phyloP scores from a whole-genome alignment of 1,140 invertebrate genomes.

The Centruroides sculpturatus region DNA sequence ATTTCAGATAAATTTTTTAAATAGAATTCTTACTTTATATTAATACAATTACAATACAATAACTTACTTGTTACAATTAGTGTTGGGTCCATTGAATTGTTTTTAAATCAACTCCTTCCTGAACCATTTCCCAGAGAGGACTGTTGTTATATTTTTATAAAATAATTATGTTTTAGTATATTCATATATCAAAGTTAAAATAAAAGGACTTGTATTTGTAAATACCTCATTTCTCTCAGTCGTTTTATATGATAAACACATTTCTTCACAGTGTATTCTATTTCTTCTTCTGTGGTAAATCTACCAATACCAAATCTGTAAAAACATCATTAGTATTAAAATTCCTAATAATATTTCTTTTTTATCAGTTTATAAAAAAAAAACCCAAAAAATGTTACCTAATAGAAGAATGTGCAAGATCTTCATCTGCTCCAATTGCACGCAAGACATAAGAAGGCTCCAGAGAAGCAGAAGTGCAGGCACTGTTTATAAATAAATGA shows the following conservation, averaged over 20 bases:
- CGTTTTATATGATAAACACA: conserved; percentile 79
- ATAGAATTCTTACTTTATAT: too few relatives aligned
- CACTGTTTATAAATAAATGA: conserved; percentile 38
- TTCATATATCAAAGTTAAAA: background rate
- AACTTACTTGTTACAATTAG: conserved; percentile 29
- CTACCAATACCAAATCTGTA: conserved; percentile 89
- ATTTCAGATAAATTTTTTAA: too few relatives aligned
- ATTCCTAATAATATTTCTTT: background rate
- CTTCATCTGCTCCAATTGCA: conserved; percentile 96
- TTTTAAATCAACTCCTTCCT: conserved; percentile 95
- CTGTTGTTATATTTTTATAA: conserved; percentile 32
- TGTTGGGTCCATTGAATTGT: conserved; percentile 97
- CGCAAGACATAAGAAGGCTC: conserved; percentile 97
- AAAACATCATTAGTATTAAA: background rate
- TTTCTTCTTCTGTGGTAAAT: conserved; percentile 90
- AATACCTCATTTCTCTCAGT: conserved; percentile 83
- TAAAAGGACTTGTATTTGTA: background rate
- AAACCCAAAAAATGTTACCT: conserved; percentile 36
- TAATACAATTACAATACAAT: background rate
- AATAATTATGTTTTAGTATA: background rate
- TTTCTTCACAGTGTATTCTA: conserved; percentile 85
- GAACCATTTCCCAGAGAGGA: conserved; percentile 98
- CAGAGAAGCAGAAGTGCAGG: conserved; percentile 94
- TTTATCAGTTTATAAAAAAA: background rate
- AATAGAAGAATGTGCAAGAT: conserved; percentile 97